phyloP scores from a whole-genome alignment of 2,888 invertebrate species.

The Bruchidius siliquastri region DNA sequence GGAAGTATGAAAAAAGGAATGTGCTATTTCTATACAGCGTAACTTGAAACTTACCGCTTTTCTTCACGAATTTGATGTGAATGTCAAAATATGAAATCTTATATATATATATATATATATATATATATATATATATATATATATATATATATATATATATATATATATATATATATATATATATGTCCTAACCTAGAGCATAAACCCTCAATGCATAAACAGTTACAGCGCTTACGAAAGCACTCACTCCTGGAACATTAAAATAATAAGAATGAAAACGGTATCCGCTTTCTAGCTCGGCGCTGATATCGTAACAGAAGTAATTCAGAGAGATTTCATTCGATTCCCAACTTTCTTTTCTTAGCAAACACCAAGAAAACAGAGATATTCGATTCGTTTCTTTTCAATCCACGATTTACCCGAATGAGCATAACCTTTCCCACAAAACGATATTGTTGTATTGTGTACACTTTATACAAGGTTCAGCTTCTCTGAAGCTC shows the following conservation, averaged over 20 bases:
- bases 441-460: neutral
- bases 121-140: too few relatives aligned
- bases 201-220: neutral
- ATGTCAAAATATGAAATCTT: too few relatives aligned
- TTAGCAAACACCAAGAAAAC: neutral
- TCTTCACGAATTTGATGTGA: too few relatives aligned
- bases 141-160: too few relatives aligned
- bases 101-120: too few relatives aligned
- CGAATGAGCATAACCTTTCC: neutral
- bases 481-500: neutral
- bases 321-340: neutral
- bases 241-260: neutral
- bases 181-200: neutral
- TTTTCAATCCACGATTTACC: neutral
- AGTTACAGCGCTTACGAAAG: neutral
- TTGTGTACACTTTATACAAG: neutral
- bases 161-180: too few relatives aligned
- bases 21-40: too few relatives aligned
- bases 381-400: neutral
- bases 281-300: neutral
- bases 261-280: neutral
- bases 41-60: too few relatives aligned
- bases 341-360: neutral
- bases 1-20: too few relatives aligned
- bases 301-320: neutral